These are phyloP conservation scores for Montipora capitata DNA, from an alignment of 92 coral and sea anemone species.

Conservation along the genomic window DNA sequence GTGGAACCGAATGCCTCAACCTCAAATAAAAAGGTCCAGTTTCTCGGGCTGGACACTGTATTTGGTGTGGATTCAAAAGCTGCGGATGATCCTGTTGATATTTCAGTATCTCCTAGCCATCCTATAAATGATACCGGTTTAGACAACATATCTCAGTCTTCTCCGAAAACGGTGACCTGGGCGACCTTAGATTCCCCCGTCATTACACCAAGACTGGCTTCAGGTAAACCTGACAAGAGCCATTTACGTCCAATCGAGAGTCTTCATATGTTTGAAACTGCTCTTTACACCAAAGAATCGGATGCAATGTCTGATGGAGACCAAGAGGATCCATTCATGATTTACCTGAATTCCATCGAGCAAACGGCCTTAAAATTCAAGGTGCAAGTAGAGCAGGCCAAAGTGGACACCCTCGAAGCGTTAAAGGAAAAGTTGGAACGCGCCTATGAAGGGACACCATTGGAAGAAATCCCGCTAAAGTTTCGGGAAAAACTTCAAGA, in stretches of 20 bases:
- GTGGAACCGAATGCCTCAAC: slow-evolving; percentile 25
- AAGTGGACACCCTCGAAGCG: slow-evolving; percentile 90
- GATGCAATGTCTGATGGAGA: slow-evolving; percentile 75
- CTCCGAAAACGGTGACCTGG: slow-evolving; percentile 76
- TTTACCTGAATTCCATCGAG: slow-evolving; percentile 94
- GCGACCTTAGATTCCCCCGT: slow-evolving; percentile 66
- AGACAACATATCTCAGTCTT: background rate
- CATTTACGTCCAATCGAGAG: background rate
- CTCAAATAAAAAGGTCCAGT: slow-evolving; percentile 74
- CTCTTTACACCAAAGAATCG: slow-evolving; percentile 30
- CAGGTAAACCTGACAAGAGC: background rate
- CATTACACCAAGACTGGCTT: background rate
- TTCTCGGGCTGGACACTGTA: slow-evolving; percentile 79
- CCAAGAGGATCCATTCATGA: slow-evolving; percentile 90
- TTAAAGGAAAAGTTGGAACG: slow-evolving; percentile 86
- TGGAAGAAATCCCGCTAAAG: slow-evolving; percentile 92
- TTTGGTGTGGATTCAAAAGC: slow-evolving; percentile 13
- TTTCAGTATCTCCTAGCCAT: slow-evolving; percentile 36
- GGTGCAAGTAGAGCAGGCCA: slow-evolving; percentile 95
- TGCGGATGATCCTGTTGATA: slow-evolving; percentile 14
- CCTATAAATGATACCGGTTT: background rate
- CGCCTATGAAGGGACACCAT: slow-evolving; percentile 94
- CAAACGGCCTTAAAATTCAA: slow-evolving; percentile 91
- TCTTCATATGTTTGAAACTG: slow-evolving; percentile 11
- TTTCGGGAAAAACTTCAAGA: slow-evolving; percentile 94